These are phyloP conservation scores for Gastracanthus pulcherrimus DNA, from an alignment of 2,888 invertebrate species.

Conservation along the genomic window DNA sequence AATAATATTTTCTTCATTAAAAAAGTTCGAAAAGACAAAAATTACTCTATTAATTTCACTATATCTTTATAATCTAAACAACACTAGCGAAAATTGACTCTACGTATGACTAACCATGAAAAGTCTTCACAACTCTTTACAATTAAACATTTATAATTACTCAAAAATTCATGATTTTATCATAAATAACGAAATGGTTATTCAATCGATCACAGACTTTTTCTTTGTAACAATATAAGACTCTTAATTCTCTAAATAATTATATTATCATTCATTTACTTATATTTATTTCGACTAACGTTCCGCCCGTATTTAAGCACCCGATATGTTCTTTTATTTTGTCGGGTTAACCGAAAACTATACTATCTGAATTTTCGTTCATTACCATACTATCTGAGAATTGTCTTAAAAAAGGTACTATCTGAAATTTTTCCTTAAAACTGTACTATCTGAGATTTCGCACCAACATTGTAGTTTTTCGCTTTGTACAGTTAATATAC, in stretches of 20 bases:
- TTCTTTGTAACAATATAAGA: conserved; percentile 13
- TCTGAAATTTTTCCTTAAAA: too few relatives aligned
- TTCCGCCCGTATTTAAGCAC: too few relatives aligned
- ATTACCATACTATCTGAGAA: too few relatives aligned
- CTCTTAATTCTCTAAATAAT: background rate
- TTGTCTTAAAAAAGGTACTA: too few relatives aligned
- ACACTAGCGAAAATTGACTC: background rate
- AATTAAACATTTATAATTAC: background rate
- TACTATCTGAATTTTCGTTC: too few relatives aligned
- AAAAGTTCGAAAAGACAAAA: background rate
- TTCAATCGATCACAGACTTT: conserved; percentile 38
- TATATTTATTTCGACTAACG: too few relatives aligned
- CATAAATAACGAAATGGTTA: conserved; percentile 4
- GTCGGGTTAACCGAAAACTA: too few relatives aligned
- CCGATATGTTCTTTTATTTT: too few relatives aligned
- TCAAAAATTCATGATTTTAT: background rate
- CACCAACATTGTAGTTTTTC: too few relatives aligned
- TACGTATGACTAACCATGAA: background rate
- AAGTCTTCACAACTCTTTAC: background rate
- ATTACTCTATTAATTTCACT: background rate
- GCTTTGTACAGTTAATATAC: too few relatives aligned
- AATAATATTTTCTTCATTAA: background rate
- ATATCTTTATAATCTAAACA: background rate
- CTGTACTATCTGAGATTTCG: too few relatives aligned
- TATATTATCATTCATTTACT: background rate